Base-by-base conservation (phyloP, 2,113 vertebrate genomes). In the Crotalus viridis region DNA sequence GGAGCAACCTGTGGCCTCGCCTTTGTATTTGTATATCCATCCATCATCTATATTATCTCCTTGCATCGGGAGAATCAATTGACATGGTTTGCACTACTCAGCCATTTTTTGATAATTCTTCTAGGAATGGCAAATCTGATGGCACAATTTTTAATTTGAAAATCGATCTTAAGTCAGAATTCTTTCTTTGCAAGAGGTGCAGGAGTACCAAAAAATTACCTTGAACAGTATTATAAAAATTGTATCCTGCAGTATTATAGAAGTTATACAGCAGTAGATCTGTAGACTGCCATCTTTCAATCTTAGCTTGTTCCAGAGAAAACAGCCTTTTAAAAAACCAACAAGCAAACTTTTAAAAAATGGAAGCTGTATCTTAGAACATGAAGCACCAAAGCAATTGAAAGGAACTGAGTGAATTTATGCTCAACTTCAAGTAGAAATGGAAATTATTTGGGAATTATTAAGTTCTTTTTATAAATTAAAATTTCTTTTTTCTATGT, bases 1-100 rank as follows among this genome's bases (percentile, higher is more conserved):
- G 99, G 99, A 97, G 99, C 99, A 54, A 98, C 98, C 0, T 99
- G 99, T 5, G 99, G 99, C 61, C 96, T 99, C 96, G 98, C 99
- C 56, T 98, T 99, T 92, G 99, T 99, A 22, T 99, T 99, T n/a
- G 92, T 99, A 48, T 98, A 99, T 90, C 99, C 99, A 0, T 97
- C 98, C 10, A 96, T 99, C 89, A 97, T 99, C 96, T 99, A 99
- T 93, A 96, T 99, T 96, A 98, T 98, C 93, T 98, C 98, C 13
- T 96, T 98, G 87, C 96, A 91, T 85, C 97, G 96, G 57, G 98
- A 97, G 93, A 98, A 98, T 59, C 94, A 94, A 57, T 98, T 99
- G 90, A 97, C 97, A 0, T 99, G 98, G 98, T 97, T 97, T 1
- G 97, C 98, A 1, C 95, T 97, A 88, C 81, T 98, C 94, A 97